A percentile compares a stretch with the other conserved stretches of the same genome.
Conservation (phyloP, 2,113 vertebrate species). For the Gopherus evgoodei region DNA sequence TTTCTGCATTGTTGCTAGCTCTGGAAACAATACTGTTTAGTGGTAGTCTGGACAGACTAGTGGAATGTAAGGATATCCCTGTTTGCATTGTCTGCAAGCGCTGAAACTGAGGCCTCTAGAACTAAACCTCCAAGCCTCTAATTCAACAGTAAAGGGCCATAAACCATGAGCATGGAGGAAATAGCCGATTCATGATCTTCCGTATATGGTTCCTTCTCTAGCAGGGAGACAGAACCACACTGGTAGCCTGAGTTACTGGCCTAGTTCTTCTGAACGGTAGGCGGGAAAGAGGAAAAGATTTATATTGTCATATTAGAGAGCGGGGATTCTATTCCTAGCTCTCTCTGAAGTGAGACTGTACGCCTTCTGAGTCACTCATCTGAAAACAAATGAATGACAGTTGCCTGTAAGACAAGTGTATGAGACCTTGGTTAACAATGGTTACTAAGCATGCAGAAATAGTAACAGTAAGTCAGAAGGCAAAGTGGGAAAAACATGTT, state of each 20-base stretch:
- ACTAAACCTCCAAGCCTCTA: not conserved
- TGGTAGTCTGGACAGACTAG: too few relatives aligned
- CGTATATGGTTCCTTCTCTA: not conserved
- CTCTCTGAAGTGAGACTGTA: not conserved
- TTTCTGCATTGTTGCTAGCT: not conserved
- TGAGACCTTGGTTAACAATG: not conserved
- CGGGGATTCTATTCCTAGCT: not conserved
- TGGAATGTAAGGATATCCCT: not conserved
- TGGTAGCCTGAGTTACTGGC: not conserved
- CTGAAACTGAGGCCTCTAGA: not conserved
- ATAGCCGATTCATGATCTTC: not conserved
- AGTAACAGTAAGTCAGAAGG: not conserved
- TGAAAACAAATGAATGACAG: accelerated
- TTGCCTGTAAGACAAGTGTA: not conserved
- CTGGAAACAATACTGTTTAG: not conserved
- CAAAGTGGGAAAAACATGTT: not conserved
- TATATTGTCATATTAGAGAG: not conserved
- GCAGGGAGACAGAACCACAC: not conserved
- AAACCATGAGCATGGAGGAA: not conserved
- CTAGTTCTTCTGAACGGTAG: not conserved
- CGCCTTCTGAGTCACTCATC: not conserved
- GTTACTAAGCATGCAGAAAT: not conserved
- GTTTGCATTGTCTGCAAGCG: not conserved
- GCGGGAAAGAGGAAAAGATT: not conserved
- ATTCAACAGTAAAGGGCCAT: not conserved